Base-by-base conservation (phyloP, 2,113 vertebrate genomes). In the Ochotona princeps region DNA sequence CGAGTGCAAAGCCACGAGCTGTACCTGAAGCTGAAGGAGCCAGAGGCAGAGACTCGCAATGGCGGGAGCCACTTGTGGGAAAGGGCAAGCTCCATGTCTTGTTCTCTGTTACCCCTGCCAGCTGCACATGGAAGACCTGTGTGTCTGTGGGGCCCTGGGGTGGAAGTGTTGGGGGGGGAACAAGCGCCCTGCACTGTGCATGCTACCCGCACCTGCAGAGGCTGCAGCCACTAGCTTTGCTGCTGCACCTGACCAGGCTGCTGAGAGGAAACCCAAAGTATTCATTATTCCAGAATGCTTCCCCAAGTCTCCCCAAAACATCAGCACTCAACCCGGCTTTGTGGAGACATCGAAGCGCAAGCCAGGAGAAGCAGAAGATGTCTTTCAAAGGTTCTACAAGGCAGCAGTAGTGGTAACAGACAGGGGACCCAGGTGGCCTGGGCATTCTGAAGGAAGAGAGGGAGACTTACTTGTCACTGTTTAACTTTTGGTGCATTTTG, bases 401-500 rank as follows among this genome's bases (percentile, higher is more conserved):
- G 51, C 18, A 38, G 38, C 51, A 28, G 30, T 13, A 17, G 10
- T 94, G 73, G 61, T 12, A 61, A 66, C 4, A 6, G n/a, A 84
- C 54, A 67, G n/a, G 82, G 54, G 82, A 32, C 74, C 49, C 4
- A 0, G 61, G 74, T 44, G 12, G 9, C 32, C 51, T 17, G 57
- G 38, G 18, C 30, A 47, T 38, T 35, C 88, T 67, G 69, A 82
- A 14, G 32, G 38, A 21, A 20, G 15, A 7, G 5, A 93, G 49
- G 44, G 38, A 78, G 35, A 94, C 90, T 93, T 91, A 81, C 78
- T 87, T 66, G 35, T 60, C 88, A 66, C 11, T 74, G 63, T 74
- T 38, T 47, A 90, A 95, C 30, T 93, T 94, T 84, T 76, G 84
- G 28, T 94, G 65, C 5, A 26, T 79, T 92, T 83, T 96, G 73